phyloP scores from a whole-genome alignment of 2,113 vertebrate species.

The Microcebus lehilahytsara region DNA sequence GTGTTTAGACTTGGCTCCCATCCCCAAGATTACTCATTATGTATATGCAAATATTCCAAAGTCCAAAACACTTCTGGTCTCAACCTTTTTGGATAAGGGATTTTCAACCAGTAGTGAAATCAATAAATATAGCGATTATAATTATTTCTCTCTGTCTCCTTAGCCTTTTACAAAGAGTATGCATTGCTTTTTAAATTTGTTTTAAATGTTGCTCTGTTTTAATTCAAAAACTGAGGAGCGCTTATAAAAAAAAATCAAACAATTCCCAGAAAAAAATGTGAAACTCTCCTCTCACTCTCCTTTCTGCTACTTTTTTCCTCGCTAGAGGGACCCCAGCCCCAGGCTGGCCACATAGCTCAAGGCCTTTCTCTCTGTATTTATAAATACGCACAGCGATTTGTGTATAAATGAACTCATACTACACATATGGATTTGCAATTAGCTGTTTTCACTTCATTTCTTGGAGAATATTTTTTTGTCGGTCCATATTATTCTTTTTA shows the following conservation, averaged over 20 bases:
- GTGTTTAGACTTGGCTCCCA: background rate
- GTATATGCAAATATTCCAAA: background rate
- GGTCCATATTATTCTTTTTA: background rate
- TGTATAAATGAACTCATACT: background rate
- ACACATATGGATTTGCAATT: background rate
- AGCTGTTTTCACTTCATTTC: constrained; percentile 46
- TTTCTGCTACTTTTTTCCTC: background rate
- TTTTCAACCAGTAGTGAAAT: background rate
- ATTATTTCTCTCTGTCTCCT: background rate
- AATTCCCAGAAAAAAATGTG: background rate
- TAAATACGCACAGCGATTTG: background rate
- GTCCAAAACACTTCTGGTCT: background rate
- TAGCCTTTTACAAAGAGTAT: background rate
- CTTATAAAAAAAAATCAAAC: constrained; percentile 31
- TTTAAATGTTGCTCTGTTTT: background rate
- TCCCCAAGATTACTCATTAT: background rate
- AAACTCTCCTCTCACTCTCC: background rate
- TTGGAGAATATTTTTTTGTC: background rate
- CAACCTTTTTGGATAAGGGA: background rate
- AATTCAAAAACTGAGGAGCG: background rate
- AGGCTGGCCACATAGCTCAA: background rate
- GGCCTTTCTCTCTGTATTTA: background rate
- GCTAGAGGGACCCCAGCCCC: background rate
- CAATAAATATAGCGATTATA: background rate
- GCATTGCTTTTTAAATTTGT: background rate